phyloP scores from a whole-genome alignment of 2,797 vertebrate genomes.

The Ibycter americanus region DNA sequence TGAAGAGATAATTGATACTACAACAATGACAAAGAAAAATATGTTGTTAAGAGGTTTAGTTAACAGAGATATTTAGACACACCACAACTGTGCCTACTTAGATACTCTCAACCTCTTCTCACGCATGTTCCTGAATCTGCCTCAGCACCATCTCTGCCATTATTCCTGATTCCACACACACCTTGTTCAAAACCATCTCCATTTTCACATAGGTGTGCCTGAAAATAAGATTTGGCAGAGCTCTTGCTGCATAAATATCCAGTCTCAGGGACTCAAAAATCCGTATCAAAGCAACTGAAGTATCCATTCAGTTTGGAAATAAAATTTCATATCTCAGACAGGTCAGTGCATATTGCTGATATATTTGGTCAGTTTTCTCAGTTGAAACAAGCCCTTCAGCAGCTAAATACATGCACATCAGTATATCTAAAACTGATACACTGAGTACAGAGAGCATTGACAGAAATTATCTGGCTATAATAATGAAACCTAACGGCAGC shows the following conservation, averaged over 20 bases:
- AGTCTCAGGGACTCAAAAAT: background rate
- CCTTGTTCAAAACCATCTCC: background rate
- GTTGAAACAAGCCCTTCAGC: background rate
- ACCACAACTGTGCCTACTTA: background rate
- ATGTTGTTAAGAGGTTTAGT: too few relatives aligned
- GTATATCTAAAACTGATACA: background rate
- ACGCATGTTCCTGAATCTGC: background rate
- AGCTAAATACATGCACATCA: background rate
- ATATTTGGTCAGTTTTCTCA: background rate
- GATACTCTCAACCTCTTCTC: background rate
- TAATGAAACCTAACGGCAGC: background rate
- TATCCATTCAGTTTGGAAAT: background rate
- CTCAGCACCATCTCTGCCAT: background rate
- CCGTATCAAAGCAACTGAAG: background rate
- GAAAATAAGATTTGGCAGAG: background rate
- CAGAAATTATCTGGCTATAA: background rate
- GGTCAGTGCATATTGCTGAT: background rate
- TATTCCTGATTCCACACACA: background rate
- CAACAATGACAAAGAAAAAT: background rate
- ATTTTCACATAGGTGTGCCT: background rate
- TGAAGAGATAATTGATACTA: conserved; percentile 40
- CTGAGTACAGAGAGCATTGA: too few relatives aligned
- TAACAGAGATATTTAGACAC: background rate
- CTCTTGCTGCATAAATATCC: background rate
- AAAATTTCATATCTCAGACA: rapidly evolving